Evolutionary conservation across 2,113 vertebrate species (phyloP).

Genomic region (Columba livia): DNA sequence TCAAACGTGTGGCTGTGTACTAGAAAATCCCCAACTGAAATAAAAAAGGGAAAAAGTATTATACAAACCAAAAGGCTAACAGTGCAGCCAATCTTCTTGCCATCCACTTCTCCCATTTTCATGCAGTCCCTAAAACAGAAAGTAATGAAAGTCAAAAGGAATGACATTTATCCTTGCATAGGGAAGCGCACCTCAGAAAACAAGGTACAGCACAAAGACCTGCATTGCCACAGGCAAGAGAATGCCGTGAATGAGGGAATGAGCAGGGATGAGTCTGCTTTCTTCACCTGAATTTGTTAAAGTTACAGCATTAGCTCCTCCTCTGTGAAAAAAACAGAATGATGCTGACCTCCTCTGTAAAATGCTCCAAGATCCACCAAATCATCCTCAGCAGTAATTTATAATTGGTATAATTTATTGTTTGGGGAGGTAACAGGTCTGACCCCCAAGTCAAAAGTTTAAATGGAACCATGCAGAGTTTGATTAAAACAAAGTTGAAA

Average conservation of each 20-base stretch:
- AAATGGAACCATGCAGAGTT: neutral
- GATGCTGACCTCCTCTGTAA: neutral
- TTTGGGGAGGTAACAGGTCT: neutral
- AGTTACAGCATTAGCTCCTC: neutral
- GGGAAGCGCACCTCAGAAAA: neutral
- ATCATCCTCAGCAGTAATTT: neutral
- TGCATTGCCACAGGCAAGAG: neutral
- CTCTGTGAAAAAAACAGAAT: neutral
- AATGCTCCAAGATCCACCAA: neutral
- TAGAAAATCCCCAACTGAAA: neutral
- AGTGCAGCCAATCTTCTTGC: conserved; percentile 98
- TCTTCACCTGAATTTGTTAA: neutral
- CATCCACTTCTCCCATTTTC: conserved; percentile 97
- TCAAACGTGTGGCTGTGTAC: neutral
- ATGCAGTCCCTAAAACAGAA: conserved; percentile 91
- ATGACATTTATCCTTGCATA: neutral
- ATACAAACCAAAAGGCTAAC: conserved; percentile 94
- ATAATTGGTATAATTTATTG: neutral
- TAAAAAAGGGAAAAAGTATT: neutral
- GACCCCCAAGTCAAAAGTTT: neutral
- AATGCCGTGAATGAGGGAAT: neutral
- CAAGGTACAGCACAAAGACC: neutral
- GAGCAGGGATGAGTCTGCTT: neutral
- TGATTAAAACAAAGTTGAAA: neutral
- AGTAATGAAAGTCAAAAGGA: conserved; percentile 11